Conservation (phyloP, 2,113 vertebrate genomes). For the Salvelinus sp. region DNA sequence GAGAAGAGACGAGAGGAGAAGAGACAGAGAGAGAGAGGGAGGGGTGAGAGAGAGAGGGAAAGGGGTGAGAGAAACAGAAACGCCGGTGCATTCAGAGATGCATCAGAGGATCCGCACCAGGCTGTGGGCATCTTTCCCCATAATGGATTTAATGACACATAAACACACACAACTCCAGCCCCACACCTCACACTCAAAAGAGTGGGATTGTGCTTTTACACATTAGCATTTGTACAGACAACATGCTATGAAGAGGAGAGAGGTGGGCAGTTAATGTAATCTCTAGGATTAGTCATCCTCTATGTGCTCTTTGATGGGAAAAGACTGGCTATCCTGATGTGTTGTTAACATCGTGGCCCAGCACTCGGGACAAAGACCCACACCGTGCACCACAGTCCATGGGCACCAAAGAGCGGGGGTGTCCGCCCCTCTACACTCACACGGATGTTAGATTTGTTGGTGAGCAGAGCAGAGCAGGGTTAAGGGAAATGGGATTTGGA, state of each 20-base stretch:
- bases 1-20: accelerated
- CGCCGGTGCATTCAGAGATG: neutral
- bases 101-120: neutral
- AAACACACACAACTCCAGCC: neutral
- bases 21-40: neutral
- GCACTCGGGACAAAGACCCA: neutral
- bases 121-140: neutral
- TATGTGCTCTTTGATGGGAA: neutral
- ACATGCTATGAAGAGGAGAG: neutral
- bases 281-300: slow-evolving; percentile 2
- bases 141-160: neutral
- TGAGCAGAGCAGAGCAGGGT: neutral
- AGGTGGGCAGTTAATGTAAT: neutral
- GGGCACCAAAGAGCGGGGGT: neutral
- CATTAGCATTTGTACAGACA: slow-evolving; percentile 1
- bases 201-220: neutral
- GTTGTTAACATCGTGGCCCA: neutral
- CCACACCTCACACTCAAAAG: neutral
- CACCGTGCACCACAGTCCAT: neutral
- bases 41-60: neutral
- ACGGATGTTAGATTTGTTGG: neutral
- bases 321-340: neutral
- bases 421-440: neutral
- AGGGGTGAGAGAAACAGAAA: neutral
- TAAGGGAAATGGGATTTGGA: too few relatives aligned